These are phyloP conservation scores for Trogon surrucura DNA, from an alignment of 2,113 vertebrate genomes.

Conservation along the genomic window DNA sequence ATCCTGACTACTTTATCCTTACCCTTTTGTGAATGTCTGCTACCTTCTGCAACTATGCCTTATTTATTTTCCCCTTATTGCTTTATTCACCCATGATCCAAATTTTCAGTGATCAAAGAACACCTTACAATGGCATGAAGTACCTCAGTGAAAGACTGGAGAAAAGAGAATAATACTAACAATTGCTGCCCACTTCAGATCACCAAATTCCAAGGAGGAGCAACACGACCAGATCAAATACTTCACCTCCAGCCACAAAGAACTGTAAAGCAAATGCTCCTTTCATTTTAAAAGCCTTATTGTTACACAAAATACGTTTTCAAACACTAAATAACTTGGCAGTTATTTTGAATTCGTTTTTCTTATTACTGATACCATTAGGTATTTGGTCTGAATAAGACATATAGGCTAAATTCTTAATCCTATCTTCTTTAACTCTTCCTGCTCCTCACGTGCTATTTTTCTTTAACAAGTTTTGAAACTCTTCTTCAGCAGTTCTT, in stretches of 20 bases:
- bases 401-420: background rate
- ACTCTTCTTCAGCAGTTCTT: background rate
- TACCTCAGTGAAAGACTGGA: background rate
- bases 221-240: background rate
- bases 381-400: background rate
- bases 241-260: background rate
- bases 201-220: background rate
- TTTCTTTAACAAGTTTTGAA: background rate
- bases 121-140: background rate
- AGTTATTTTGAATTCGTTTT: background rate
- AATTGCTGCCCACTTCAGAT: background rate
- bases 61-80: background rate
- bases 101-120: background rate
- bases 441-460: background rate
- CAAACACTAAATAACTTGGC: background rate
- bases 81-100: background rate
- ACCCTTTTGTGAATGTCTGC: background rate
- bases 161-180: background rate
- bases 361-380: background rate
- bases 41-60: background rate
- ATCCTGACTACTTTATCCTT: background rate
- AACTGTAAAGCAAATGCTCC: background rate
- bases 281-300: background rate
- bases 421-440: background rate
- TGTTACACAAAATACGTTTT: background rate